These are phyloP conservation scores for Chaitophorus viminalis DNA, from an alignment of 2,888 invertebrate species.

Conservation along the genomic window DNA sequence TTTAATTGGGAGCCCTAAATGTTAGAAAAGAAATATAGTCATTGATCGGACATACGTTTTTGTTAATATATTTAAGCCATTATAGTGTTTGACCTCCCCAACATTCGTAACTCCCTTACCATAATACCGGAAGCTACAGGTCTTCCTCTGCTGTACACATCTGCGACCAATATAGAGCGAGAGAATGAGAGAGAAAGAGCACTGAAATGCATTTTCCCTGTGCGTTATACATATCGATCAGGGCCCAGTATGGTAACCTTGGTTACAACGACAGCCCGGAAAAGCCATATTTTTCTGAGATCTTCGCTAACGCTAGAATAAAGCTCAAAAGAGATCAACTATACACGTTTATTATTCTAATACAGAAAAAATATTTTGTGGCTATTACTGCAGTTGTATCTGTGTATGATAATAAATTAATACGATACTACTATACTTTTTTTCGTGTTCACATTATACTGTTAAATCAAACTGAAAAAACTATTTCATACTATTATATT, in stretches of 20 bases:
- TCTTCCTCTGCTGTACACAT: constrained; percentile 5
- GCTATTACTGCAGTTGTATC: too few relatives aligned
- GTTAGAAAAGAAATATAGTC: background rate
- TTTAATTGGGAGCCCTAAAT: too few relatives aligned
- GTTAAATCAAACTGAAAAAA: too few relatives aligned
- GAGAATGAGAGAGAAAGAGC: background rate
- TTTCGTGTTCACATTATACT: too few relatives aligned
- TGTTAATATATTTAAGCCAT: background rate
- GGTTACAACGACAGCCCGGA: constrained; percentile 47
- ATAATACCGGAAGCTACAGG: constrained; percentile 32
- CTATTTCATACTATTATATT: too few relatives aligned
- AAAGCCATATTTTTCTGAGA: constrained; percentile 33
- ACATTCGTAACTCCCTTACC: background rate
- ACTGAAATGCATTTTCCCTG: constrained; percentile 38
- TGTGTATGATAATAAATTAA: too few relatives aligned
- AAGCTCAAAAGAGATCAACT: too few relatives aligned
- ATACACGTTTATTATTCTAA: too few relatives aligned
- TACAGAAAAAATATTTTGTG: too few relatives aligned
- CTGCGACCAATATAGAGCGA: background rate
- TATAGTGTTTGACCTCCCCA: background rate
- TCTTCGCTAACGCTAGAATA: background rate
- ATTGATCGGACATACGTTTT: background rate
- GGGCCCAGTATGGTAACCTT: constrained; percentile 42
- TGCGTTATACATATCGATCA: constrained; percentile 55
- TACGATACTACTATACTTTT: too few relatives aligned